Base-by-base conservation (phyloP, 2,888 invertebrate species). In the Stratiomys singularior region DNA sequence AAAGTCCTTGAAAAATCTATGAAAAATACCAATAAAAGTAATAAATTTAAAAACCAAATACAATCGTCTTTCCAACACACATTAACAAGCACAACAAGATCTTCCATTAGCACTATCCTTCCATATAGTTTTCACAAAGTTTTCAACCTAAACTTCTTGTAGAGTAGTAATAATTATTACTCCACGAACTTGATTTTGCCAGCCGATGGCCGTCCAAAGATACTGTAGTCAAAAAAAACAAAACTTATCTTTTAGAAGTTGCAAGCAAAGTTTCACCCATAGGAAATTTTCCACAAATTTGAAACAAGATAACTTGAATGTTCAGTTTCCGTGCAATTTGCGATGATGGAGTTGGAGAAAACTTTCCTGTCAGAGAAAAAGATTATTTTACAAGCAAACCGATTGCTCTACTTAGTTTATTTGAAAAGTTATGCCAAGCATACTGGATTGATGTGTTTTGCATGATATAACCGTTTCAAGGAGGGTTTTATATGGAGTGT, bases 251-350 rank as follows among this genome's bases (percentile, higher is more conserved):
- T 18, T 18, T 13, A 18, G 15, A 44, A 44, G 13, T 13, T 44
- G 44, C 7, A 13, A 7, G 44, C 7, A 9, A 52, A 52, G 52
- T 52, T 52, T 52, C 15, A 18, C 15, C 52, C 52, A 52, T 18
- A 52, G 52, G 52, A 52, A 52, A 52, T n/a, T 52, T 64, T 11
- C 30, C 1, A 5, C 23, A 27, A 28, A 27, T 27, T 30, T 23
- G 0, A 3, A 30, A 13, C 28, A 64, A 30, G 30, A 11, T 15
- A 30, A 64, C 28, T 64, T 64, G 13, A 64, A 15, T 64, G 64
- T 64, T 64, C 64, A 60, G 58, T 25, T 60, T 25, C 23, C 30
- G 28, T 64, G 64, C 64, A 64, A 64, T 64, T 30, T 64, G 28
- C n/a, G 5, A 15, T 27, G 64, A 64, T 30, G 28, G 23, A 64